These are phyloP conservation scores for Archips xylosteana DNA, from an alignment of 2,888 invertebrate species.

Conservation along the genomic window DNA sequence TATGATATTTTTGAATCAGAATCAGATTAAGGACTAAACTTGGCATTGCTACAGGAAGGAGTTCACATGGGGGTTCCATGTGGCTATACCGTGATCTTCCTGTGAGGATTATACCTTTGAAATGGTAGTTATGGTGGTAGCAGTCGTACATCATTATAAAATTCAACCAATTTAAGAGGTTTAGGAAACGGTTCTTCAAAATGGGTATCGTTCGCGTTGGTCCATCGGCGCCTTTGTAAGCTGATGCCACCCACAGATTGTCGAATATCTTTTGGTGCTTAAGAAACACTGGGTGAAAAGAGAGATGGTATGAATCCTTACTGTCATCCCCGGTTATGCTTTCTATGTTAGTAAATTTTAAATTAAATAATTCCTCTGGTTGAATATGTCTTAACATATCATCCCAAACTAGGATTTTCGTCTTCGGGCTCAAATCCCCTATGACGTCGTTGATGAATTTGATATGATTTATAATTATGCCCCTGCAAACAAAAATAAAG, in stretches of 20 bases:
- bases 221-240: constrained; percentile 92
- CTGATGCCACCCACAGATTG: constrained; percentile 92
- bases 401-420: constrained; percentile 91
- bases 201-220: constrained; percentile 80
- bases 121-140: constrained; percentile 56
- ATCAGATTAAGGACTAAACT: constrained; percentile 87
- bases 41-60: constrained; percentile 87
- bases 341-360: constrained; percentile 81
- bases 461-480: constrained; percentile 88
- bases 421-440: constrained; percentile 72
- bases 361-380: constrained; percentile 72
- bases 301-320: constrained; percentile 52
- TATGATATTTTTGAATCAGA: constrained; percentile 67
- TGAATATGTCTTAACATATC: constrained; percentile 90
- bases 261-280: constrained; percentile 81
- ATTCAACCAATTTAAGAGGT: constrained; percentile 90
- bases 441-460: constrained; percentile 80
- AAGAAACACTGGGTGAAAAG: constrained; percentile 59
- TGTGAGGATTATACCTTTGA: constrained; percentile 89
- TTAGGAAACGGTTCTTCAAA: constrained; percentile 87
- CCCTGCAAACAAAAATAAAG: constrained; percentile 62
- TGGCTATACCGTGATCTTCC: constrained; percentile 91
- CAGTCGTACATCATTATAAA: constrained; percentile 80
- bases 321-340: constrained; percentile 92
- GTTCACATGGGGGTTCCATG: constrained; percentile 87